Percentiles rank a stretch among this genome's conserved stretches.
These are phyloP conservation scores for Ylistrum balloti DNA, from an alignment of 1,140 invertebrate species.

Conservation along the genomic window DNA sequence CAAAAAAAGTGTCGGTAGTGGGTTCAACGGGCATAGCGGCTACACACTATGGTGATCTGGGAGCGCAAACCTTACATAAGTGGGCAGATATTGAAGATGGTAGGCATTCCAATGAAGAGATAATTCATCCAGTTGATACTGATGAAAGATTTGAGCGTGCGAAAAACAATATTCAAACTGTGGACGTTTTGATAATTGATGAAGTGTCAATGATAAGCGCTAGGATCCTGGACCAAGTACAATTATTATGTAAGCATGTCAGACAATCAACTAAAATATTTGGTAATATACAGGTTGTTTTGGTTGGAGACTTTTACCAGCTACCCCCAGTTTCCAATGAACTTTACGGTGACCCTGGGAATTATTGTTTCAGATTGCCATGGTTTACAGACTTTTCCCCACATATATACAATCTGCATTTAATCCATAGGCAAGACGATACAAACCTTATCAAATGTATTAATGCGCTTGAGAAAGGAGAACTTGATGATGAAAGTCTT, in stretches of 20 bases:
- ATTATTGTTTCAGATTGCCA: conserved; percentile 33
- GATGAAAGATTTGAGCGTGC: conserved; percentile 41
- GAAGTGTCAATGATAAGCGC: conserved; percentile 47
- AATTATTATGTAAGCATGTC: neutral
- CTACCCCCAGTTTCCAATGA: conserved; percentile 42
- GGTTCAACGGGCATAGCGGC: conserved; percentile 47
- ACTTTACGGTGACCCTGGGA: conserved; percentile 44
- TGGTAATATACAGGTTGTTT: conserved; percentile 46
- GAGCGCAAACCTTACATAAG: conserved; percentile 48
- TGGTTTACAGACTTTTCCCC: conserved; percentile 45
- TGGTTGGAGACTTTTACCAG: conserved; percentile 51
- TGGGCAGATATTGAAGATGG: conserved; percentile 52
- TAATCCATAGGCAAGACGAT: conserved; percentile 45
- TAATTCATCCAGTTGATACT: conserved; percentile 33
- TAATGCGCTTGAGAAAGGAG: conserved; percentile 45
- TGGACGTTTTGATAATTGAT: conserved; percentile 49
- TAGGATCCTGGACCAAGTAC: conserved; percentile 12
- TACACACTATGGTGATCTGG: conserved; percentile 8
- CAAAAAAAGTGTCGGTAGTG: neutral
- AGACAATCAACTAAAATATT: conserved; percentile 37
- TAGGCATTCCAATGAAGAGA: conserved; percentile 19
- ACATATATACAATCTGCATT: conserved; percentile 45
- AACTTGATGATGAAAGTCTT: conserved; percentile 32
- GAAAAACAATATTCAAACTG: conserved; percentile 17
- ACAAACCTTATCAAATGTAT: conserved; percentile 42